A percentile compares a stretch with the other conserved stretches of the same genome.
These are phyloP conservation scores for Calyptomena viridis DNA, from an alignment of 2,113 vertebrate genomes.

Conservation along the genomic window DNA sequence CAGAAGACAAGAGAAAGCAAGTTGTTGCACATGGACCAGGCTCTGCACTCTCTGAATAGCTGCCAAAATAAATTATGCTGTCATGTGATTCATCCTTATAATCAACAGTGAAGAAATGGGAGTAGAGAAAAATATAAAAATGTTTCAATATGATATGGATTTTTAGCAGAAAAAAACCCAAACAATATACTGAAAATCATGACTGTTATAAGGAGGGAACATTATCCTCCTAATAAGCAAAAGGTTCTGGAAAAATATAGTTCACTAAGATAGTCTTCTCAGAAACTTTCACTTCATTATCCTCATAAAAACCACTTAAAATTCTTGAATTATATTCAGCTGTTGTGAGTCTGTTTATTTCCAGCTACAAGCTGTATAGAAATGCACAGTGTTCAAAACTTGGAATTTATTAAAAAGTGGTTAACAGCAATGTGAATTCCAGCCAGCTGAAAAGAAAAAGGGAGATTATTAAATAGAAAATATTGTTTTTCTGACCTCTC, in stretches of 20 bases:
- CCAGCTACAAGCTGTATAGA: slow-evolving; percentile 23
- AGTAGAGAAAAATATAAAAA: not conserved
- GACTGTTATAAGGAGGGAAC: not conserved
- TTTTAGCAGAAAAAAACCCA: slow-evolving; percentile 20
- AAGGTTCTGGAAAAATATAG: slow-evolving; percentile 44
- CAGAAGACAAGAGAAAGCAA: not conserved
- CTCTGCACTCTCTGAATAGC: not conserved
- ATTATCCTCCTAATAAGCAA: slow-evolving; percentile 34
- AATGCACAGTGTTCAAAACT: slow-evolving; percentile 27
- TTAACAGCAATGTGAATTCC: slow-evolving; percentile 35
- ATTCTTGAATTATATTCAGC: slow-evolving; percentile 59
- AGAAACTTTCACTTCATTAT: slow-evolving; percentile 74
- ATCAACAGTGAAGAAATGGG: not conserved
- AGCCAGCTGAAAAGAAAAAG: slow-evolving; percentile 44
- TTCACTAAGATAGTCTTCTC: slow-evolving; percentile 49
- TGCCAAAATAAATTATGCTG: not conserved
- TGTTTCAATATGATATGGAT: rapidly evolving
- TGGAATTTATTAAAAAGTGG: slow-evolving; percentile 55
- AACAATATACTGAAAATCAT: not conserved
- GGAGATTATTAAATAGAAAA: slow-evolving; percentile 1
- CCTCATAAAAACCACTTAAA: slow-evolving; percentile 58
- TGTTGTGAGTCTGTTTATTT: slow-evolving; percentile 60
- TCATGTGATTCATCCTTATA: not conserved
- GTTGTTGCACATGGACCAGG: not conserved
- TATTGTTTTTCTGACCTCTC: slow-evolving; percentile 23